Percentiles rank a stretch among this genome's conserved stretches.
These are phyloP conservation scores for Ostrea denselamellosa DNA, from an alignment of 1,140 invertebrate species.

Conservation along the genomic window DNA sequence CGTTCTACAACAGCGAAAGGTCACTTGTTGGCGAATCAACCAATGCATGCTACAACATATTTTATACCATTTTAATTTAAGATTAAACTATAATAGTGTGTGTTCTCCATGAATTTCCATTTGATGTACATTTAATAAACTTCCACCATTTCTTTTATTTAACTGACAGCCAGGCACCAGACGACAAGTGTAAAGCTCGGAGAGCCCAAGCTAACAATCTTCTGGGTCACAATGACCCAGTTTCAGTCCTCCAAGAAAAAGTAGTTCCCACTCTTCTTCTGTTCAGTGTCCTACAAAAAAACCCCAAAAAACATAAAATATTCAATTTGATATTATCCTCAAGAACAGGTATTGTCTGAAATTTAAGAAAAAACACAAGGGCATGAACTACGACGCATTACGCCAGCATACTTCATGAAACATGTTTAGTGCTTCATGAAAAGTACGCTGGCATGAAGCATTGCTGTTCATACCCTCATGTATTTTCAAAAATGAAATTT, in stretches of 20 bases:
- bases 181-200: slow-evolving; percentile 40
- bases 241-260: slow-evolving; percentile 98
- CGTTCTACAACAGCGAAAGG: no score
- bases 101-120: not conserved
- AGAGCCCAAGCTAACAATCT: slow-evolving; percentile 55
- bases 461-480: no score
- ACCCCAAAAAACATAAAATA: slow-evolving; percentile 57
- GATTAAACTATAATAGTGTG: not conserved
- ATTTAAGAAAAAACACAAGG: no score
- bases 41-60: no score
- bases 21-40: no score
- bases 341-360: no score
- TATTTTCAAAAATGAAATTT: no score
- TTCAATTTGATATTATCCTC: no score
- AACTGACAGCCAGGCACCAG: slow-evolving; percentile 20
- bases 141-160: not conserved
- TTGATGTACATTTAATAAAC: not conserved
- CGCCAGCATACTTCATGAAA: no score
- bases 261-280: slow-evolving; percentile 97
- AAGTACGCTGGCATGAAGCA: no score
- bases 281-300: slow-evolving; percentile 91
- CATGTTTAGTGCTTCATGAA: no score
- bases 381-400: no score
- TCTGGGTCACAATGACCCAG: slow-evolving; percentile 38
- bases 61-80: not conserved